phyloP scores from a whole-genome alignment of 2,113 vertebrate genomes.

The Eonycteris spelaea region DNA sequence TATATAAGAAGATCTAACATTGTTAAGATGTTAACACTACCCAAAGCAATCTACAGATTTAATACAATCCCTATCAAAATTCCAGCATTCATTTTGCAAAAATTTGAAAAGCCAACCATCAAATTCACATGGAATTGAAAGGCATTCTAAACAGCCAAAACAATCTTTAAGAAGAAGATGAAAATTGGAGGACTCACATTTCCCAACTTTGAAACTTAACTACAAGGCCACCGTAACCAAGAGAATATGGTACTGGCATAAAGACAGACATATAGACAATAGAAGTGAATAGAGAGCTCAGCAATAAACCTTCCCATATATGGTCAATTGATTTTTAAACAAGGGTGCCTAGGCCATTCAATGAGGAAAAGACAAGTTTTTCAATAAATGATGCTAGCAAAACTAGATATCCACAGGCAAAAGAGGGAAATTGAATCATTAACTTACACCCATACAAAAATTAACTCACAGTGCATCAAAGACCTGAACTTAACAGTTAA shows the following conservation, averaged over 20 bases:
- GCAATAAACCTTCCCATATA: neutral
- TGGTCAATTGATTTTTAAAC: neutral
- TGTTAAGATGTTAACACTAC: neutral
- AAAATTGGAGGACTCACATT: neutral
- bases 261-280: neutral
- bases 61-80: neutral
- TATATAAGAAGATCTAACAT: neutral
- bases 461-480: neutral
- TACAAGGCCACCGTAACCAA: neutral
- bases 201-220: neutral
- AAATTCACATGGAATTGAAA: neutral
- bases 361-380: neutral
- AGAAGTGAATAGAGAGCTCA: neutral
- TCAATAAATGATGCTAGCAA: neutral
- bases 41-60: neutral
- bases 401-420: neutral
- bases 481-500: neutral
- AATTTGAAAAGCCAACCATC: neutral
- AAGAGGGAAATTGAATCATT: neutral
- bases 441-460: neutral
- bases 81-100: neutral
- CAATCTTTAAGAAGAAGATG: neutral
- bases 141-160: neutral
- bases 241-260: neutral
- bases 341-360: neutral